phyloP scores from a whole-genome alignment of 2,113 vertebrate species.

The Sula dactylatra region DNA sequence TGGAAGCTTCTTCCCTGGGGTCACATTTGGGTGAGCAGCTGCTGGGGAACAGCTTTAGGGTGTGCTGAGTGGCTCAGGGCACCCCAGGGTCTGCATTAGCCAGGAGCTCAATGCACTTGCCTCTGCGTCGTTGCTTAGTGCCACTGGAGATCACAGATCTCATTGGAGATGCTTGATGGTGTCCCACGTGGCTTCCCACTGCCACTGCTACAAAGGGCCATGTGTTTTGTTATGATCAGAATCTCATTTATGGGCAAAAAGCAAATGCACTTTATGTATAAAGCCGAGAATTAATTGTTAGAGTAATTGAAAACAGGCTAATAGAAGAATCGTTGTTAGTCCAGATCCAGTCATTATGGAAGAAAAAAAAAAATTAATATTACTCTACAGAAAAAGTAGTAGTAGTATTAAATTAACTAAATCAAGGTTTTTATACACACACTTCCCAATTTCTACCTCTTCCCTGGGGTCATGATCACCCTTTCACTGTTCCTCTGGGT shows the following conservation, averaged over 20 bases:
- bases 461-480: too few relatives aligned
- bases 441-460: not conserved
- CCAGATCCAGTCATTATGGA: not conserved
- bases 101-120: not conserved
- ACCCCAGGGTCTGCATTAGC: not conserved
- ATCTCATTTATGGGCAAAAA: not conserved
- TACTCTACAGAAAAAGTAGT: not conserved
- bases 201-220: accelerated
- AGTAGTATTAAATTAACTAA: not conserved
- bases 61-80: not conserved
- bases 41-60: not conserved
- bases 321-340: too few relatives aligned
- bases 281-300: not conserved
- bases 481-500: not conserved
- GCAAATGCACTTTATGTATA: not conserved
- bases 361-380: not conserved
- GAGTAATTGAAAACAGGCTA: not conserved
- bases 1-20: not conserved
- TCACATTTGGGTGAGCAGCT: not conserved
- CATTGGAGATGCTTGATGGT: not conserved
- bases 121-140: accelerated
- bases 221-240: not conserved
- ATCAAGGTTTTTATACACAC: not conserved
- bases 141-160: not conserved
- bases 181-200: not conserved